Evolutionary conservation across 2,888 invertebrate species (phyloP).

Genomic region (Labia minor): DNA sequence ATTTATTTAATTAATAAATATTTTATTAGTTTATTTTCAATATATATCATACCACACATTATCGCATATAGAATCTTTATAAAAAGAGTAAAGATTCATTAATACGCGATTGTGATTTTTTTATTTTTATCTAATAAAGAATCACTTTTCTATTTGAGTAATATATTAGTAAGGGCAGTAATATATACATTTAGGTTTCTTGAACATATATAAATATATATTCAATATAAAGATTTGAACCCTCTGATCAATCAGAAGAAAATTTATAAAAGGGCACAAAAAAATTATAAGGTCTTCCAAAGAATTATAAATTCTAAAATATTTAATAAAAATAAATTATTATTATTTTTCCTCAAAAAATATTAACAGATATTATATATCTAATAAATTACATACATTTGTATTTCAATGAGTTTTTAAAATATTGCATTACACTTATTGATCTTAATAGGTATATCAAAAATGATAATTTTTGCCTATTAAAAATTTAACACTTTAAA

Average conservation of each 20-base stretch:
- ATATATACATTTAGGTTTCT: background rate
- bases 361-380: too few species aligned
- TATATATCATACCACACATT: slow-evolving; percentile 5
- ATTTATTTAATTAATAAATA: slow-evolving; percentile 5
- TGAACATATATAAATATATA: too few species aligned
- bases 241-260: background rate
- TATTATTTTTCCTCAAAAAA: too few species aligned
- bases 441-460: too few species aligned
- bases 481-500: too few species aligned
- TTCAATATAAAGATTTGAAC: background rate
- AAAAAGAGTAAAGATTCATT: slow-evolving; percentile 1
- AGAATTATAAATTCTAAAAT: background rate
- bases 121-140: background rate
- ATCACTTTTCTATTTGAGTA: background rate
- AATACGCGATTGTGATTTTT: background rate
- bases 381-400: too few species aligned
- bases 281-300: background rate
- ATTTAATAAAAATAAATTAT: background rate
- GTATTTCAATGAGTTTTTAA: too few species aligned
- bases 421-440: too few species aligned
- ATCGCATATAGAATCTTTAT: background rate
- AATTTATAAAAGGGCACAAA: background rate
- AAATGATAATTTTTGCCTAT: too few species aligned
- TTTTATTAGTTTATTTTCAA: background rate
- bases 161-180: slow-evolving; percentile 7